Conservation (phyloP, 2,113 vertebrate genomes). For the Capricornis sumatraensis region DNA sequence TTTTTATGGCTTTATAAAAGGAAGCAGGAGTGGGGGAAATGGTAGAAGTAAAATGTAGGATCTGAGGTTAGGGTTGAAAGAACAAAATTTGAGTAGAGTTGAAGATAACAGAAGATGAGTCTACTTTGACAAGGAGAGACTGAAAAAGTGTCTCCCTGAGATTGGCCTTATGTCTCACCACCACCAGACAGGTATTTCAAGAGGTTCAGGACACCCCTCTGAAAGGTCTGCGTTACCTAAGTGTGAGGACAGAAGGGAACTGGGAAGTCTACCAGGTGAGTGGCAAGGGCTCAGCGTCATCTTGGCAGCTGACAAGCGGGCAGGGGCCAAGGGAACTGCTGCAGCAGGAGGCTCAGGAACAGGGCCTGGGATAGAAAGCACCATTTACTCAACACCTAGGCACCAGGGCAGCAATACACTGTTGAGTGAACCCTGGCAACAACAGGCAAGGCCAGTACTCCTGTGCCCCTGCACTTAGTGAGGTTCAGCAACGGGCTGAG, state of each 20-base stretch:
- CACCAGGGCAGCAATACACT: fast-evolving
- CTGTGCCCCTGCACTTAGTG: background rate
- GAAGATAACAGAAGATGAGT: background rate
- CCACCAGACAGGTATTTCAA: background rate
- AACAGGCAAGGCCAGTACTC: background rate
- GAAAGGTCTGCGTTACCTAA: background rate
- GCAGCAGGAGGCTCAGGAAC: background rate
- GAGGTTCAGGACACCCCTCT: background rate
- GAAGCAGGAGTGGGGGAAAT: background rate
- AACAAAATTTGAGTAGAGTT: background rate
- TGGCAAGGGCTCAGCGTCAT: background rate
- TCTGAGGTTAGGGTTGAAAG: background rate
- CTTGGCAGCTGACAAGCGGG: background rate
- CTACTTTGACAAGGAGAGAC: background rate
- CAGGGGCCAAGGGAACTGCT: background rate
- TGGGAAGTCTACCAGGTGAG: background rate
- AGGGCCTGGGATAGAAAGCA: no score
- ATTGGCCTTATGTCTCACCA: background rate
- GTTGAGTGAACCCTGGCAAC: no score
- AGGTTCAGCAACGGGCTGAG: background rate
- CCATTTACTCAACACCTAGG: background rate
- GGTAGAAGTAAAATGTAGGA: background rate
- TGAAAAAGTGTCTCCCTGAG: background rate
- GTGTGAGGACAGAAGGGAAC: background rate
- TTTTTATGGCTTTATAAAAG: background rate